Evolutionary conservation across 1,140 invertebrate species (phyloP), one percentile per base, ranked within the genome.

Genomic region (Drosophila parabipectinata): DNA sequence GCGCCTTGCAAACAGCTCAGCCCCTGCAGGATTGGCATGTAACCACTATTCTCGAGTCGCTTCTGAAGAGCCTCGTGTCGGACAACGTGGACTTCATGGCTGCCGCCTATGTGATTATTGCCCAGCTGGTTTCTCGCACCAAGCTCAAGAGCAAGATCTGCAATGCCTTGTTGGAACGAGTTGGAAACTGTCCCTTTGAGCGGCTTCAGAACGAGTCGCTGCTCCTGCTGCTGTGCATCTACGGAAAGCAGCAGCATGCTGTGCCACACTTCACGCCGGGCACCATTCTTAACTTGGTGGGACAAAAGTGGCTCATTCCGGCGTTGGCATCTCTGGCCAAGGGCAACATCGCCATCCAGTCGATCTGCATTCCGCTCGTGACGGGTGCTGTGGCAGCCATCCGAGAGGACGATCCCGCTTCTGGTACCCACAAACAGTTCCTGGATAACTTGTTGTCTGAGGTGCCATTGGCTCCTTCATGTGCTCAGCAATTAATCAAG

Each of bases 51-150:
- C 80, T 98, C 14, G 95, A 96, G 26, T 93, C 94, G 3, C 72
- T 98, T 15, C 84, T 95, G 0, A 94, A 94, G 64, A 96, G 96
- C 2, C 90, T 98, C 10, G 93, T 92, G 44, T 96, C 96, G 9
- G 72, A 93, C 1, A 92, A 95, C 1, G 59, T 92, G 0, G 96
- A 97, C 91, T 97, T 95, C 88, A 93, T 94, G 77, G 94, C 96
- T 8, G 94, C 95, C 1, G 93, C 94, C 4, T 97, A 96, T 90
- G 95, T 98, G 91, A 95, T 98, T 28, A 79, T 95, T 0, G 94
- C 94, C 1, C 95, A 94, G 89, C 84, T 98, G 10, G 92, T 95
- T 0, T 93, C 93, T 0, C 96, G 95, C 92, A 93, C 94, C 51
- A 92, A 93, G 37, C 87, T 98, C 4, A 94, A 94, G 7, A 77